Evolutionary conservation across 53 echinoderm and acorn worm genomes (phyloP).

Genomic region (Crossaster papposus): DNA sequence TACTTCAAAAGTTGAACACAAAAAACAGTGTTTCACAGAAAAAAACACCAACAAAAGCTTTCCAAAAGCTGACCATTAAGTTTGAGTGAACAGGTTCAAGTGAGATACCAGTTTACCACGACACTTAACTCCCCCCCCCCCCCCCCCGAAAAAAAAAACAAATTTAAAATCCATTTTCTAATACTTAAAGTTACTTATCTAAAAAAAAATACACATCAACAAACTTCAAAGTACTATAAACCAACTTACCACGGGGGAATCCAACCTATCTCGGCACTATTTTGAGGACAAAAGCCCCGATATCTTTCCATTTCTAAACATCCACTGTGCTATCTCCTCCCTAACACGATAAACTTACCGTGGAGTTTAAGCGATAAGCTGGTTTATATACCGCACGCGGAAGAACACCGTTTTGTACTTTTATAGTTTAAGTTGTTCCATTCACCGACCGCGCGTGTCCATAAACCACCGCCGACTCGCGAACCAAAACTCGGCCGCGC

Average conservation of each 20-base stretch:
- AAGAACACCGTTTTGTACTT: constrained; percentile 11
- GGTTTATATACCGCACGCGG: neutral
- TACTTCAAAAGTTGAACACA: neutral
- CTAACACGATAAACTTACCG: constrained; percentile 37
- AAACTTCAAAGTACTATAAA: neutral
- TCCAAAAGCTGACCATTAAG: neutral
- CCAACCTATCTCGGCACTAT: constrained; percentile 25
- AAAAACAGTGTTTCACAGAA: neutral
- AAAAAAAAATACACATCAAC: neutral
- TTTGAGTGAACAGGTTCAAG: neutral
- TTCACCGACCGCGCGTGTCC: constrained; percentile 33
- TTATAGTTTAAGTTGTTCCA: no score
- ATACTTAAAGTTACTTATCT: no score
- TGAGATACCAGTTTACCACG: no score
- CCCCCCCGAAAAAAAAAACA: neutral
- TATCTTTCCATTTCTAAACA: constrained; percentile 60
- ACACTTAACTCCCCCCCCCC: no score
- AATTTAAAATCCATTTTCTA: neutral
- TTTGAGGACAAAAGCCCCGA: constrained; percentile 48
- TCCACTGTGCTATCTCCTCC: constrained; percentile 43
- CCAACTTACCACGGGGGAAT: neutral
- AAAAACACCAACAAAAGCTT: no score
- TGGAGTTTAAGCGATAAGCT: constrained; percentile 37
- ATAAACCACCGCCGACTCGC: neutral
- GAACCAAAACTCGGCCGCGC: no score